Evolutionary conservation across 2,113 vertebrate species (phyloP).

Genomic region (Epinephelus fuscoguttatus): DNA sequence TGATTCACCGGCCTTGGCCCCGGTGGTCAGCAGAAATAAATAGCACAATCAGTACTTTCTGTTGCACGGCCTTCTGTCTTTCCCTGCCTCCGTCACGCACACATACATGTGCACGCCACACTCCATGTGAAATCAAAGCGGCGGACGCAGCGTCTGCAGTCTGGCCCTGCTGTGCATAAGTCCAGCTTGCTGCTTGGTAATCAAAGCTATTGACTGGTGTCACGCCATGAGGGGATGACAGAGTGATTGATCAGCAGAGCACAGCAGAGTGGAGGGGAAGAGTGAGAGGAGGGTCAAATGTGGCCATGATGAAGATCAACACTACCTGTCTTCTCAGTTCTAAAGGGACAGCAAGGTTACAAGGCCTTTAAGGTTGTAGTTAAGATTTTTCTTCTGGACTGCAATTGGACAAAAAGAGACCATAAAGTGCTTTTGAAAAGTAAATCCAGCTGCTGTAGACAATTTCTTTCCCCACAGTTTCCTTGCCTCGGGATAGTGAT

Average conservation of each 20-base stretch:
- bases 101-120: conserved; percentile 21
- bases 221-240: conserved; percentile 64
- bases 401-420: conserved; percentile 6
- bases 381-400: background rate
- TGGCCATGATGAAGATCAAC: background rate
- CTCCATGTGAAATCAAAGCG: conserved; percentile 59
- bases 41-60: conserved; percentile 62
- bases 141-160: conserved; percentile 34
- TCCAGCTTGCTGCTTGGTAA: conserved; percentile 65
- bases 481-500: conserved; percentile 34
- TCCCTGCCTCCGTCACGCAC: conserved; percentile 17
- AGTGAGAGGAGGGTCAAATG: conserved; percentile 23
- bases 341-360: background rate
- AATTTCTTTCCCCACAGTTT: conserved; percentile 1
- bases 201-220: conserved; percentile 83
- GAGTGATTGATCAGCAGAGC: conserved; percentile 67
- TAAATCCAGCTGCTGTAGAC: conserved; percentile 5
- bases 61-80: conserved; percentile 32
- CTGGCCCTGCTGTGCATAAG: conserved; percentile 59
- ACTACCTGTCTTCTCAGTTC: background rate
- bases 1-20: conserved; percentile 45
- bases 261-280: background rate
- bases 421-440: conserved; percentile 1
- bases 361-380: background rate
- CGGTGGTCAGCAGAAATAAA: conserved; percentile 65